Evolutionary conservation across 2,113 vertebrate species (phyloP).

Genomic region (Xiphophorus couchianus): DNA sequence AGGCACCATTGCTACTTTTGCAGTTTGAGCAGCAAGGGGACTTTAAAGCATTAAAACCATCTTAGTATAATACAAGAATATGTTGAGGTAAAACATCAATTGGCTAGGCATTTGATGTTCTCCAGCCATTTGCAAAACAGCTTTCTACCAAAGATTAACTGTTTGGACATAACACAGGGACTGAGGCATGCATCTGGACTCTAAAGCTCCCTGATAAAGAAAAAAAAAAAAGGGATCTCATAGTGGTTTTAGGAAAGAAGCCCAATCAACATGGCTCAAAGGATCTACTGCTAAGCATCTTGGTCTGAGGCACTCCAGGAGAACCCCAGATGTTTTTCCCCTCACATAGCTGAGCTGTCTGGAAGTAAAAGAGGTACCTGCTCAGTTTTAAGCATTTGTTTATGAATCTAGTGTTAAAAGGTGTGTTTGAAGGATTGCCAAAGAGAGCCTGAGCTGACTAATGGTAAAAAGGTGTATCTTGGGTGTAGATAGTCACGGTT

Average conservation of each 20-base stretch:
- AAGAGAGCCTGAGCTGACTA: neutral
- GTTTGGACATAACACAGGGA: neutral
- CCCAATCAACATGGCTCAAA: neutral
- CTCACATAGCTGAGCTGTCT: neutral
- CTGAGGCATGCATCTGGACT: neutral
- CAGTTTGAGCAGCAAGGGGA: no score
- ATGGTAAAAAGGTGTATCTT: neutral
- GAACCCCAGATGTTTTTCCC: neutral
- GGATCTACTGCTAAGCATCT: conserved; percentile 1
- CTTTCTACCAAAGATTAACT: neutral
- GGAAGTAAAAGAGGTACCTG: neutral
- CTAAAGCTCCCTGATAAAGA: neutral
- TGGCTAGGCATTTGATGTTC: neutral
- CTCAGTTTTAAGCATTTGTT: neutral
- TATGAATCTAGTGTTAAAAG: neutral
- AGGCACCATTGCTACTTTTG: no score
- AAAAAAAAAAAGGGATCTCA: neutral
- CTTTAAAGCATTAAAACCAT: neutral
- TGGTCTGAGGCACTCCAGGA: neutral
- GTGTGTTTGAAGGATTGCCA: neutral
- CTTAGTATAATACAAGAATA: neutral
- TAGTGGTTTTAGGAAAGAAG: neutral
- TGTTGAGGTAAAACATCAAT: neutral
- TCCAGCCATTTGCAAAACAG: neutral
- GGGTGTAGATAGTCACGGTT: neutral